A percentile compares a stretch with the other conserved stretches of the same genome.
These are phyloP conservation scores for Phoenicopterus ruber DNA, from an alignment of 2,113 vertebrate genomes.

Conservation along the genomic window DNA sequence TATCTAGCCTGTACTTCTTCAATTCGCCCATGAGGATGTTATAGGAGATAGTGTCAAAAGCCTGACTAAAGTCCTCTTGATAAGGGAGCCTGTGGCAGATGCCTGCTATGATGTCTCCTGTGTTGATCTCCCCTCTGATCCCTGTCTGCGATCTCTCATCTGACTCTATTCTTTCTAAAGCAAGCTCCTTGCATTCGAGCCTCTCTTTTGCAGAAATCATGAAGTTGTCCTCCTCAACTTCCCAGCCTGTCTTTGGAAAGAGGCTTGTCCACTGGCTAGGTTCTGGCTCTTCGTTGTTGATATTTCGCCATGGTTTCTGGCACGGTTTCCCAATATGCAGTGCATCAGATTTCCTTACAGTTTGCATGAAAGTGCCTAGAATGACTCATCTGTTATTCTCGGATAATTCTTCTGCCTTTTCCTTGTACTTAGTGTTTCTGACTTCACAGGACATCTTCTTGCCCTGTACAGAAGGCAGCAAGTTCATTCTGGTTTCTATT, in stretches of 20 bases:
- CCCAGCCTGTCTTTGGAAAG: not conserved
- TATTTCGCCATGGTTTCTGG: not conserved
- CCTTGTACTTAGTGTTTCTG: not conserved
- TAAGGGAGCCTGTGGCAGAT: not conserved
- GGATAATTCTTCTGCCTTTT: not conserved
- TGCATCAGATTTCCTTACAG: not conserved
- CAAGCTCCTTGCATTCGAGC: not conserved
- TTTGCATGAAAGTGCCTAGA: rapidly evolving
- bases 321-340: not conserved
- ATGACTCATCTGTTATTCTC: not conserved
- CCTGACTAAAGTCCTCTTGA: not conserved
- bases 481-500: not conserved
- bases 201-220: not conserved
- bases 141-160: not conserved
- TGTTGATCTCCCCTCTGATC: not conserved
- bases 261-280: not conserved
- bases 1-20: not conserved
- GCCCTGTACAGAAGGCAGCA: not conserved
- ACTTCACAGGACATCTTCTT: not conserved
- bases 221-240: not conserved
- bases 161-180: not conserved
- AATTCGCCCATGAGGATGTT: not conserved
- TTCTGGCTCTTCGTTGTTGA: not conserved
- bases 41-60: not conserved
- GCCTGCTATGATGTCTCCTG: not conserved